phyloP scores from a whole-genome alignment of 2,888 invertebrate genomes.

The Linnaemya vulpina region DNA sequence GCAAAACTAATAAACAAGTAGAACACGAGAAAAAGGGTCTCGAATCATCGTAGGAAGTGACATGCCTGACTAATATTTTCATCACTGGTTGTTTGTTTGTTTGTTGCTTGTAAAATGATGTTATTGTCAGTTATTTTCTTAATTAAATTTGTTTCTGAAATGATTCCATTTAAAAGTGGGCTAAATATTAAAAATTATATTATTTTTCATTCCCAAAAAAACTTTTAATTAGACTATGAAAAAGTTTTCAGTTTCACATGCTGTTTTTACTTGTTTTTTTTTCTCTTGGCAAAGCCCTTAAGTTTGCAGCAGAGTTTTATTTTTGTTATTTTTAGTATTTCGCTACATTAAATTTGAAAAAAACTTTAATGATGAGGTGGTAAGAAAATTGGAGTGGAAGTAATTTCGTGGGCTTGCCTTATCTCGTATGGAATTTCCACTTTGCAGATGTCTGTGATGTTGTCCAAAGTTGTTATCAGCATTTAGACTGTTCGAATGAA shows the following conservation, averaged over 20 bases:
- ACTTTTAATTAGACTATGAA: conserved; percentile 64
- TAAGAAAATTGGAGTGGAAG: not conserved
- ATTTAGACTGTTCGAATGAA: too few relatives aligned
- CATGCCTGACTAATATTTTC: not conserved
- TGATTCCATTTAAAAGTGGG: conserved; percentile 18
- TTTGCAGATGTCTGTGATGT: too few relatives aligned
- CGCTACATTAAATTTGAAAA: not conserved
- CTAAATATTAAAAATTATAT: not conserved
- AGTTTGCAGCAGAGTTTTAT: not conserved
- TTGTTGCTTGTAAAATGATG: not conserved
- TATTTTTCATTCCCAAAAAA: not conserved
- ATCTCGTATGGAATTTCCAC: too few relatives aligned
- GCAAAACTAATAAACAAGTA: too few relatives aligned
- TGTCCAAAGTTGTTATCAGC: too few relatives aligned
- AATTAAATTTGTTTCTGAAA: not conserved
- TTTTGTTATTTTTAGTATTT: not conserved
- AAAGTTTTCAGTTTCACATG: conserved; percentile 39
- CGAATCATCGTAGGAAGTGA: too few relatives aligned
- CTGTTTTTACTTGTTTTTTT: not conserved
- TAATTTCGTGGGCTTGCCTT: not conserved
- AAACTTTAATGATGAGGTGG: conserved; percentile 29
- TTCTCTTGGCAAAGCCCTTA: conserved; percentile 18
- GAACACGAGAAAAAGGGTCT: too few relatives aligned
- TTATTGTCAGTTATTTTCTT: conserved; percentile 39
- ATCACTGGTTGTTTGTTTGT: not conserved